phyloP scores from a whole-genome alignment of 2,113 vertebrate species.

The Cheirogaleus medius region DNA sequence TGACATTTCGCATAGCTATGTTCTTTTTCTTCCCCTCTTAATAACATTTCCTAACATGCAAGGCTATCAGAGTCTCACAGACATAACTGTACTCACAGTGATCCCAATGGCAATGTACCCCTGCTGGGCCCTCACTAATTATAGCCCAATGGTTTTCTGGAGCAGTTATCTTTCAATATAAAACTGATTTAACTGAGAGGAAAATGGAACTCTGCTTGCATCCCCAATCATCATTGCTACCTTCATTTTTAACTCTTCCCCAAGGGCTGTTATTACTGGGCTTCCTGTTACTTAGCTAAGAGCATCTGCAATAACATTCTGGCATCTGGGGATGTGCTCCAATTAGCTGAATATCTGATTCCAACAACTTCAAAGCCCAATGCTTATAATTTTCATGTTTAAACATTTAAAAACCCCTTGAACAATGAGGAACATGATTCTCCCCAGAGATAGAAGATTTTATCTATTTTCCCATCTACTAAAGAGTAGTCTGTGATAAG shows the following conservation, averaged over 20 bases:
- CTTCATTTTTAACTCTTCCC: neutral
- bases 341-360: neutral
- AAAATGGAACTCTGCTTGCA: neutral
- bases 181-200: neutral
- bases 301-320: neutral
- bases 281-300: neutral
- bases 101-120: neutral
- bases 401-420: neutral
- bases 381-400: neutral
- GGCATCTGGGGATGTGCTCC: neutral
- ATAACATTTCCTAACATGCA: neutral
- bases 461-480: neutral
- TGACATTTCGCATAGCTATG: neutral
- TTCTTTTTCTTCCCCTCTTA: neutral
- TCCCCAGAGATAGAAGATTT: neutral
- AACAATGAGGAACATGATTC: neutral
- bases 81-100: neutral
- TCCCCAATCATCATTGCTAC: neutral
- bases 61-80: neutral
- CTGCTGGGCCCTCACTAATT: neutral
- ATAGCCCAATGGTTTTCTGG: neutral
- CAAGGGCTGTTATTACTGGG: neutral
- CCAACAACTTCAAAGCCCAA: neutral
- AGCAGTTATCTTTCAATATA: neutral
- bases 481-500: neutral